Base-by-base conservation (phyloP, 2,797 vertebrate species). In the Liasis olivaceus region DNA sequence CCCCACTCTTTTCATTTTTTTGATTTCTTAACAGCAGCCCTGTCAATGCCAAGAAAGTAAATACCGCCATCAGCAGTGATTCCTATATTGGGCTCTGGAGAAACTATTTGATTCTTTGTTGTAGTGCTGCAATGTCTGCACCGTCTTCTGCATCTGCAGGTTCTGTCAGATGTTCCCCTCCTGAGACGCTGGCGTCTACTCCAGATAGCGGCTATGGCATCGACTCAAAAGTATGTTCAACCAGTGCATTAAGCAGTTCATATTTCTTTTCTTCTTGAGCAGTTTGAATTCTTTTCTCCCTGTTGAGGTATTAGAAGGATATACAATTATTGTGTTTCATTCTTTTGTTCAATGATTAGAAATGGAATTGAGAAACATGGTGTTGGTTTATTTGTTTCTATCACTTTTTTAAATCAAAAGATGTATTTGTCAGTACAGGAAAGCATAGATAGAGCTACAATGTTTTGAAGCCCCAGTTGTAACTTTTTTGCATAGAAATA, bases 41-140 rank as follows among this genome's bases (percentile, higher is more conserved):
- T 93, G 99, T 99, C 96, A 99, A 99, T 97, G 99, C 99, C 94
- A 99, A 99, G 98, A 99, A 99, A 95, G 98, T 99, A 91, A 99
- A 98, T 97, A 98, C 98, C 60, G 98, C 99, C 96, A 98, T 97
- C 93, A 98, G 98, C 98, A 99, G 98, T 9, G 99, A 99, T 97
- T 99, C 99, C 1, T 99, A 99, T 93, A 95, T 99, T 7, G 99
- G 99, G 13, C 98, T 99, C 86, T 99, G 99, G 99, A 99, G 99
- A 96, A 99, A 99, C 98, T 99, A 99, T 96, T 97, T 99, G 97
- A 99, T 99, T 91, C 98, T 99, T 81, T 99, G 99, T 98, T 99
- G 99, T 98, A 99, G 99, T 95, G 98, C 99, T 13, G 99, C 99
- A 11, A 97, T 98, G 6, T 98, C 98, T 91, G 95, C 97, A 0